Percentiles rank a stretch among this genome's conserved stretches.
phyloP scores from a whole-genome alignment of 2,113 vertebrate species.

The Athene noctua region DNA sequence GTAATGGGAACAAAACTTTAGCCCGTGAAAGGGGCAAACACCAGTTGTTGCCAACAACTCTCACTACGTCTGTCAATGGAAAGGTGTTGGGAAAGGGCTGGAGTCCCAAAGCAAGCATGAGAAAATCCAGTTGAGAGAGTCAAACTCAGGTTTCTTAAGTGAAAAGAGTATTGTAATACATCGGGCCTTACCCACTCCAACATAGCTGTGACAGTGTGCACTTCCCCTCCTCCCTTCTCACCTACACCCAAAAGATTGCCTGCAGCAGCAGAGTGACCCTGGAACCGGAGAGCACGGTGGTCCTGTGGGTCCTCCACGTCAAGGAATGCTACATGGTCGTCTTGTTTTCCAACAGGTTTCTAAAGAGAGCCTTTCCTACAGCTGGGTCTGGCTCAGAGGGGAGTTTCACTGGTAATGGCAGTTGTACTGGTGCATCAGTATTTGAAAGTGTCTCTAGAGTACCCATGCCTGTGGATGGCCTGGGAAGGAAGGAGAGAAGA shows the following conservation, averaged over 20 bases:
- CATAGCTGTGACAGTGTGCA: not conserved
- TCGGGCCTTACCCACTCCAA: not conserved
- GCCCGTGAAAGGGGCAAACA: not conserved
- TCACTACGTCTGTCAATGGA: not conserved
- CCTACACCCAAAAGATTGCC: not conserved
- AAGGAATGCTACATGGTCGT: not conserved
- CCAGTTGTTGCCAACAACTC: not conserved
- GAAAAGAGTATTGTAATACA: not conserved
- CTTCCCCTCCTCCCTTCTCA: not conserved
- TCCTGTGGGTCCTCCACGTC: not conserved
- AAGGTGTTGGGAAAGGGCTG: not conserved
- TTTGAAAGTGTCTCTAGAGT: not conserved
- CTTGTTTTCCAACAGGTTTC: conserved; percentile 1
- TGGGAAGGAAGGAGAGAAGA: not conserved
- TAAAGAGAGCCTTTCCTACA: not conserved
- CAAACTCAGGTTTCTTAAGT: conserved; percentile 53
- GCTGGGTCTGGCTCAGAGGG: not conserved
- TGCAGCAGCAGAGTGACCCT: not conserved
- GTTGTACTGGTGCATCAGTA: not conserved
- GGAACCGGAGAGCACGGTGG: not conserved
- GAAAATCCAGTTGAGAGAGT: conserved; percentile 21
- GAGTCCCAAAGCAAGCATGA: not conserved
- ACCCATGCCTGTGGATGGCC: not conserved
- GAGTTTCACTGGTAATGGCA: not conserved
- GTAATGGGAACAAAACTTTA: not conserved